Conservation (phyloP, 2,797 vertebrate genomes). For the Phrynocephalus forsythii region DNA sequence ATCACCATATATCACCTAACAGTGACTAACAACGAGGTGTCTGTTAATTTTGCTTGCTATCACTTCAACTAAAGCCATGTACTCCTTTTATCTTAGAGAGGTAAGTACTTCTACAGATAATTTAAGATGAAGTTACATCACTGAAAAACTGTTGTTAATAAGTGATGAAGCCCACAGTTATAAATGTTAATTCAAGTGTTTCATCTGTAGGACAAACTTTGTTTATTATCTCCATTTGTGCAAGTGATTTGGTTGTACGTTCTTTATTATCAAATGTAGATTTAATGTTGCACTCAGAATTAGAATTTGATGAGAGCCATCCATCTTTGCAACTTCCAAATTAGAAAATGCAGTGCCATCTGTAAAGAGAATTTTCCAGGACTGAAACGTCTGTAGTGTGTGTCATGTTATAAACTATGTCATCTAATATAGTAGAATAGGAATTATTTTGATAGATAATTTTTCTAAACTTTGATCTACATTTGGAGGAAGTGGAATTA, state of each 20-base stretch:
- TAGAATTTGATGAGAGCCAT: slow-evolving; percentile 24
- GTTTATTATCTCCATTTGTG: slow-evolving; percentile 28
- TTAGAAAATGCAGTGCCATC: slow-evolving; percentile 9
- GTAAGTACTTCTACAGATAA: not conserved
- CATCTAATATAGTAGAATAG: slow-evolving; percentile 23
- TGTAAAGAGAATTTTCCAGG: not conserved
- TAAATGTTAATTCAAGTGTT: slow-evolving; percentile 29
- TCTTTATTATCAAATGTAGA: slow-evolving; percentile 17
- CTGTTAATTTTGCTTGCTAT: not conserved
- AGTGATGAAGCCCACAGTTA: not conserved
- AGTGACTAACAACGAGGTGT: not conserved
- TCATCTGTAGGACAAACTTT: slow-evolving; percentile 1
- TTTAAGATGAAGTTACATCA: not conserved
- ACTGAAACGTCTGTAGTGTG: not conserved
- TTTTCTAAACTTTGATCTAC: slow-evolving; percentile 10
- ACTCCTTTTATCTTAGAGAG: not conserved
- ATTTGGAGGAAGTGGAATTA: not conserved
- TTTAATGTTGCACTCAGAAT: slow-evolving; percentile 13
- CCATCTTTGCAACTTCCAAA: not conserved
- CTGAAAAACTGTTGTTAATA: not conserved
- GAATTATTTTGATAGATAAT: slow-evolving; percentile 9
- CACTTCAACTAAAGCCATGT: not conserved
- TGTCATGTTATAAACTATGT: not conserved
- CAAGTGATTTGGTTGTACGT: slow-evolving; percentile 15
- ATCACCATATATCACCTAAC: not conserved